Evolutionary conservation across 2,888 invertebrate species (phyloP).

Genomic region (Harpalus rufipes): DNA sequence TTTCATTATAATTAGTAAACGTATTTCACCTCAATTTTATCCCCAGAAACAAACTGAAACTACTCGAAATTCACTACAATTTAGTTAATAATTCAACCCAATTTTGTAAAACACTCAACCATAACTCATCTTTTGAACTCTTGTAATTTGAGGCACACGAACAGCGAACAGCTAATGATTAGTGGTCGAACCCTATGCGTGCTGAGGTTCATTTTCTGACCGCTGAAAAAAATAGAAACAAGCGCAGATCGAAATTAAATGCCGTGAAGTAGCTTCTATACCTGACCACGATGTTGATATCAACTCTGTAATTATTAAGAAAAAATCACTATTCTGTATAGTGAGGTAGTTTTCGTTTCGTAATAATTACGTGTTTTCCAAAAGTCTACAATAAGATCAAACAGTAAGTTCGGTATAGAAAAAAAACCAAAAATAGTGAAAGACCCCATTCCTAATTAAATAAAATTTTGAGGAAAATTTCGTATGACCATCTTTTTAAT

Average conservation of each 20-base stretch:
- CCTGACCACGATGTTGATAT: background rate
- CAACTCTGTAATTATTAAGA: background rate
- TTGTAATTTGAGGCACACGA: constrained; percentile 10
- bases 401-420: no score
- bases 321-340: background rate
- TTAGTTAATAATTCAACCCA: constrained; percentile 1
- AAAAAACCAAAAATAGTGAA: background rate
- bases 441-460: background rate
- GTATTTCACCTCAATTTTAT: no score
- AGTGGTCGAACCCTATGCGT: constrained; percentile 11
- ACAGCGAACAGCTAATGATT: background rate
- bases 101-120: background rate
- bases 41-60: background rate
- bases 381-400: no score
- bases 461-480: background rate
- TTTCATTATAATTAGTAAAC: no score
- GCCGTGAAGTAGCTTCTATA: constrained; percentile 43
- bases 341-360: constrained; percentile 9
- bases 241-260: constrained; percentile 19
- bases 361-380: background rate
- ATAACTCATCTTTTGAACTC: constrained; percentile 3
- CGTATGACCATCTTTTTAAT: background rate
- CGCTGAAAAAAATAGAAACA: constrained; percentile 20
- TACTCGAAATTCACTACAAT: background rate
- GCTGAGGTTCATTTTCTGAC: constrained; percentile 6